A percentile compares a stretch with the other conserved stretches of the same genome.
Evolutionary conservation across 2,888 invertebrate species (phyloP).

Genomic region (Lottia gigantea): DNA sequence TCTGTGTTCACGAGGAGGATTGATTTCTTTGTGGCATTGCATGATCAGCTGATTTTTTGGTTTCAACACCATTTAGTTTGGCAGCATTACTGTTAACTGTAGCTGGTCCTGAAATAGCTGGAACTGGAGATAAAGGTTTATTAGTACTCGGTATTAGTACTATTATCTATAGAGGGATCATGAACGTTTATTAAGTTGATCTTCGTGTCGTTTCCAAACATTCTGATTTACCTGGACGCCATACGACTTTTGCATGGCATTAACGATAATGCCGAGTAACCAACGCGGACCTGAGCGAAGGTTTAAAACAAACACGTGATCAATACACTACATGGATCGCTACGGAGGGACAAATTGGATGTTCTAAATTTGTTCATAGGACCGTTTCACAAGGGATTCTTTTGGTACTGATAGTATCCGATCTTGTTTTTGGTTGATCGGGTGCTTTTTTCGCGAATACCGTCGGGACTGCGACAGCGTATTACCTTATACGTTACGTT

Average conservation of each 20-base stretch:
- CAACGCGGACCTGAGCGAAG: constrained; percentile 5
- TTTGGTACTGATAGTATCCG: too few relatives aligned
- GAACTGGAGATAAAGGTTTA: not conserved
- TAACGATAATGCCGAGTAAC: not conserved
- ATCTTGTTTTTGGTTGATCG: too few relatives aligned
- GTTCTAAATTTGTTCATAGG: too few relatives aligned
- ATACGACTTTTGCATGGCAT: constrained; percentile 4
- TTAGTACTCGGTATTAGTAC: not conserved
- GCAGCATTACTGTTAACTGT: too few relatives aligned
- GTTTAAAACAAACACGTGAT: not conserved
- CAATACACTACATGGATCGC: not conserved
- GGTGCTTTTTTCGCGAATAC: too few relatives aligned
- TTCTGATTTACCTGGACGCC: not conserved
- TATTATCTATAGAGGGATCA: too few relatives aligned
- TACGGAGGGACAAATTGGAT: too few relatives aligned
- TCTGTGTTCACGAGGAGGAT: not conserved
- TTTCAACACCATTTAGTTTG: not conserved
- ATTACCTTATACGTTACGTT: too few relatives aligned
- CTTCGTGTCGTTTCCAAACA: constrained; percentile 6
- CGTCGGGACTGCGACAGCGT: too few relatives aligned
- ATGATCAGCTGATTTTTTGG: not conserved
- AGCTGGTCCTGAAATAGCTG: not conserved
- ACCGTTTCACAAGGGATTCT: too few relatives aligned
- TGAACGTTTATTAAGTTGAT: constrained; percentile 4
- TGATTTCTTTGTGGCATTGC: not conserved